Conservation (phyloP, 1,140 invertebrate species). For the Sinella curviseta region DNA sequence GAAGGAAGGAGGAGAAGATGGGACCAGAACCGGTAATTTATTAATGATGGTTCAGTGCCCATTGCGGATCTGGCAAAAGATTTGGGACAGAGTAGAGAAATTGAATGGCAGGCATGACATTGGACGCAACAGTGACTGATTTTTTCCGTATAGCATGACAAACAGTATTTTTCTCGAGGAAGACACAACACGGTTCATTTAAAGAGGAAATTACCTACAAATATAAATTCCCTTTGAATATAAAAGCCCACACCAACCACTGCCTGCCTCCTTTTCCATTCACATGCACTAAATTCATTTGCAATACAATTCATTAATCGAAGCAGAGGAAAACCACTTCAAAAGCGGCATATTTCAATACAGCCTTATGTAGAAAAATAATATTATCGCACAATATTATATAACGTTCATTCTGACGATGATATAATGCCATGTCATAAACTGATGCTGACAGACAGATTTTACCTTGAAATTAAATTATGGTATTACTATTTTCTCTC, state of each 20-base stretch:
- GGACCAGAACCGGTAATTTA: background rate
- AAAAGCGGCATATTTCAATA: background rate
- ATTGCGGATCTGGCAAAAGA: background rate
- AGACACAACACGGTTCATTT: background rate
- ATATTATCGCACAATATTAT: too few relatives aligned
- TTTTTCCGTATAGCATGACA: background rate
- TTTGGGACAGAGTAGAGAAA: background rate
- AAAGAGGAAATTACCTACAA: background rate
- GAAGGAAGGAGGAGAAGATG: background rate
- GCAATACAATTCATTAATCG: background rate
- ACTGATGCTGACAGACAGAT: background rate
- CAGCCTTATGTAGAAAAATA: too few relatives aligned
- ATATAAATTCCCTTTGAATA: too few relatives aligned
- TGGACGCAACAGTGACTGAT: background rate
- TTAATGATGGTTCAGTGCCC: background rate
- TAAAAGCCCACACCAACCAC: too few relatives aligned
- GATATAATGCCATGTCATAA: background rate
- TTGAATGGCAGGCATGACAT: constrained; percentile 11
- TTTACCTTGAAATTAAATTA: constrained; percentile 12
- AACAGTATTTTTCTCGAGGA: too few relatives aligned
- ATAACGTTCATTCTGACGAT: too few relatives aligned
- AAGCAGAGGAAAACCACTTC: background rate
- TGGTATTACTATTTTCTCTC: background rate
- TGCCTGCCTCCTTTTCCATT: too few relatives aligned
- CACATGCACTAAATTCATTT: background rate